Base-by-base conservation (phyloP, 2,888 invertebrate species). In the Sarcophaga subvicina region DNA sequence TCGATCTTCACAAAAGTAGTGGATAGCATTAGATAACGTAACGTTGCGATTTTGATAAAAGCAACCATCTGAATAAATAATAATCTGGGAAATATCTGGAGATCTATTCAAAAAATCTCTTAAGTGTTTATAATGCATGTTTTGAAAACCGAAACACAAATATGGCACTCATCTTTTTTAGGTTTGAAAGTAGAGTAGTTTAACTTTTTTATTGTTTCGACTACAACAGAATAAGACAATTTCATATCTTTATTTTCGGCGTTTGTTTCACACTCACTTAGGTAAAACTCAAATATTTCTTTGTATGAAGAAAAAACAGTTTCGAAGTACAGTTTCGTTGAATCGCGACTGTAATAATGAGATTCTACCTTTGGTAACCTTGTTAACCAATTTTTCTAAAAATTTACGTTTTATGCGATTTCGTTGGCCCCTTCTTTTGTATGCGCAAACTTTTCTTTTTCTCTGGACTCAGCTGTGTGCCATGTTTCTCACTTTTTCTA, bases 271-370 rank as follows among this genome's bases (percentile, higher is more conserved):
- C 67, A 77, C 45, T 77, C 77, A 37, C 66, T 67, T 66, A 59
- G 54, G 59, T 59, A 77, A 66, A 76, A 73, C 14, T 73, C 62
- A 63, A 47, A 73, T 63, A 73, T 62, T 62, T 73, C 27, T 60
- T 75, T 66, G 66, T 76, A 76, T 66, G 76, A 76, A 66, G 77
- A 67, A 77, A 77, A 67, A 59, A 45, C 22, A 77, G 59, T 69
- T 77, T 77, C 67, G 25, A 69, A 77, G 60, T 69, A 69, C 60
- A 77, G 69, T 77, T 77, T 77, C 62, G 67, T 69, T 66, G 59
- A 59, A 67, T 77, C 59, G 54, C 67, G 59, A 45, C 76, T 77
- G 76, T 59, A 77, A 77, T 77, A 67, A 77, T 67, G 67, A 67
- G 66, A 67, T 67, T 77, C 76, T 60, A 69, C 69, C 69, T 69